phyloP scores from a whole-genome alignment of 2,888 invertebrate genomes.

The Deroplatys truncata region DNA sequence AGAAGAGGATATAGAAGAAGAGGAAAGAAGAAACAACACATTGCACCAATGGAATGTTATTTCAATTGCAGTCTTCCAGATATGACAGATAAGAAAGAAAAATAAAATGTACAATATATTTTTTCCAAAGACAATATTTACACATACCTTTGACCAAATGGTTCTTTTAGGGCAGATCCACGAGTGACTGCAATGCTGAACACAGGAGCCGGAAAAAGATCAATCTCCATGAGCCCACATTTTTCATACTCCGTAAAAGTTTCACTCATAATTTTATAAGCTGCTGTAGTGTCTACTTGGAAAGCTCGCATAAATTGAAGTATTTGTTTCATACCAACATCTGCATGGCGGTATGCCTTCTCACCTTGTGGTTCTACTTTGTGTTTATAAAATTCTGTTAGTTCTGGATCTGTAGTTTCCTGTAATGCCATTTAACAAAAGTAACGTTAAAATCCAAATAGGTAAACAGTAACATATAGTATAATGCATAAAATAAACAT shows the following conservation, averaged over 20 bases:
- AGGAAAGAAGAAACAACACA: too few species aligned
- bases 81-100: too few species aligned
- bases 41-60: too few species aligned
- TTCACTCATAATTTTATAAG: slow-evolving; percentile 30
- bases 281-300: slow-evolving; percentile 40
- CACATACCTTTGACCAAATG: slow-evolving; percentile 23
- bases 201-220: slow-evolving; percentile 55
- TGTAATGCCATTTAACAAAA: slow-evolving; percentile 39
- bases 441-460: background rate
- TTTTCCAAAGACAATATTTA: background rate
- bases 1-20: too few species aligned
- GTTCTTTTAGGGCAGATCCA: slow-evolving; percentile 55
- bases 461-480: background rate
- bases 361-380: slow-evolving; percentile 61
- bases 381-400: slow-evolving; percentile 58
- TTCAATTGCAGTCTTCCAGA: too few species aligned
- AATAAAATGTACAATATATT: too few species aligned
- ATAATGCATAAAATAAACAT: background rate
- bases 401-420: slow-evolving; percentile 60
- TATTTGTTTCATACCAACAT: slow-evolving; percentile 56
- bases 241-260: slow-evolving; percentile 29
- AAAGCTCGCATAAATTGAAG: slow-evolving; percentile 55
- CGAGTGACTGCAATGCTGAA: slow-evolving; percentile 52
- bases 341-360: slow-evolving; percentile 53
- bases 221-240: slow-evolving; percentile 34